Base-by-base conservation (phyloP, 2,888 invertebrate genomes). In the Pristionchus japonicus region DNA sequence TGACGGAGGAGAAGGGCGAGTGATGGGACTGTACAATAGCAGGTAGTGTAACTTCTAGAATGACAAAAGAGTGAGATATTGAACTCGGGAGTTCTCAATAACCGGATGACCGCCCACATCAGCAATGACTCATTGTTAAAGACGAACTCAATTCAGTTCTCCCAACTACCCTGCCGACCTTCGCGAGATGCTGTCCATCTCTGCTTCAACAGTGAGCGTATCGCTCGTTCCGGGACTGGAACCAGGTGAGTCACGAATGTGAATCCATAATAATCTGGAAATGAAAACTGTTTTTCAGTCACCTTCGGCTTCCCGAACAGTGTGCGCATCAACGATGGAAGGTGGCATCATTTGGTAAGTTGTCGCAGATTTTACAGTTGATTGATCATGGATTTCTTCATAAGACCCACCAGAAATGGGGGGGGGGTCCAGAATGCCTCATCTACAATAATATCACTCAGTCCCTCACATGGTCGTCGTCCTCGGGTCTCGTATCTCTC, bases 401-500 rank as follows among this genome's bases (percentile, higher is more conserved):
- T n/a, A n/a, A n/a, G n/a, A n/a, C n/a, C n/a, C n/a, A n/a, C n/a
- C n/a, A n/a, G n/a, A n/a, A n/a, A n/a, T n/a, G n/a, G n/a, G n/a
- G n/a, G n/a, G n/a, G n/a, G n/a, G n/a, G n/a, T n/a, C n/a, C n/a
- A n/a, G n/a, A n/a, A n/a, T n/a, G n/a, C n/a, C n/a, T n/a, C n/a
- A n/a, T n/a, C n/a, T n/a, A 70, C 27, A 31, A 34, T 31, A 85
- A 57, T 9, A 61, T 27, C 15, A 57, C 20, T 94, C 96, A 98
- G 49, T 97, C 97, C 64, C 96, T 98, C 87, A 97, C 97, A n/a
- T 98, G 98, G 98, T 97, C 97, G 94, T 97, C 98, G 64, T 96
- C 96, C 89, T 96, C 96, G 88, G 98, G 98, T 34, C 97, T 97
- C 94, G 95, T 98, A 77, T 97, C 97, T 88, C 96, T 98, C 40